phyloP scores from a whole-genome alignment of 1,140 invertebrate genomes.

The Drosophila nikananu region DNA sequence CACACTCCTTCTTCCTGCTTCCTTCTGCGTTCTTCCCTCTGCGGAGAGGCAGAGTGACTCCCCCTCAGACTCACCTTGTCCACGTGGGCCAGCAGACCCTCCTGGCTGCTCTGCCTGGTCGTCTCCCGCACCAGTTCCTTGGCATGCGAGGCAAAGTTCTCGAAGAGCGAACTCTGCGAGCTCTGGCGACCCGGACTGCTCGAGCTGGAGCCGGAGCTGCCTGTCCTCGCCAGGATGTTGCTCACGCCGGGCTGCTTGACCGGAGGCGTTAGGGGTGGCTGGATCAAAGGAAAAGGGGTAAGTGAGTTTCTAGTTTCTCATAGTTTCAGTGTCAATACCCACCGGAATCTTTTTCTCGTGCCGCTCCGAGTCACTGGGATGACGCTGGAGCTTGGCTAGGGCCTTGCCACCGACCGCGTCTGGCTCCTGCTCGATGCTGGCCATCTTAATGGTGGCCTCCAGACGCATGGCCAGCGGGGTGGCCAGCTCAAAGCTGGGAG shows the following conservation, averaged over 20 bases:
- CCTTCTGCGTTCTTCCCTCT: no score
- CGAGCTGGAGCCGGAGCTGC: conserved; percentile 88
- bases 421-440: conserved; percentile 71
- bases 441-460: conserved; percentile 79
- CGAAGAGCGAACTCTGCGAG: conserved; percentile 92
- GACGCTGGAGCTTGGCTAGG: conserved; percentile 49
- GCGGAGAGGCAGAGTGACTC: no score
- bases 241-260: conserved; percentile 88
- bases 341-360: conserved; percentile 75
- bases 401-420: conserved; percentile 38
- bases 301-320: no score
- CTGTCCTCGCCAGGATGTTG: conserved; percentile 88
- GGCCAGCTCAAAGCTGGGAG: conserved; percentile 68
- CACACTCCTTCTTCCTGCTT: not conserved
- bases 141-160: conserved; percentile 93
- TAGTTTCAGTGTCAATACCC: no score
- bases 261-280: conserved; percentile 86
- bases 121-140: conserved; percentile 94
- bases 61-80: conserved; percentile 89
- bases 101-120: conserved; percentile 94
- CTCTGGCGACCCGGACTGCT: conserved; percentile 88
- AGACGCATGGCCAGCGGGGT: conserved; percentile 73
- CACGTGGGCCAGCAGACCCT: conserved; percentile 94
- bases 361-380: conserved; percentile 66
- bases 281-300: no score